These are phyloP conservation scores for Nixonia krombeini DNA, from an alignment of 1,140 invertebrate genomes.

Conservation along the genomic window DNA sequence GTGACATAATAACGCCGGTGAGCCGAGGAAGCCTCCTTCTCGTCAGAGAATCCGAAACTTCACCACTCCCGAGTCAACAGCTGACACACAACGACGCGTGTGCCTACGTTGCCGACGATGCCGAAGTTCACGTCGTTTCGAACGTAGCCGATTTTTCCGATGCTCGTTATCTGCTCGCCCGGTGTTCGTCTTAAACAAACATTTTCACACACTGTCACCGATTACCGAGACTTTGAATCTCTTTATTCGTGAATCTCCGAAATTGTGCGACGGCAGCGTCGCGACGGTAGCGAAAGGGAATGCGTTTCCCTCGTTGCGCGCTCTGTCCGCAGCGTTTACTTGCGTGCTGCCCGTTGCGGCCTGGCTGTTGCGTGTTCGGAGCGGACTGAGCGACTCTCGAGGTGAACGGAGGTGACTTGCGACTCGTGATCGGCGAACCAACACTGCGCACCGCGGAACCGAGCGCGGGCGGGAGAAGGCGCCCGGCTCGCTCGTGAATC, in stretches of 20 bases:
- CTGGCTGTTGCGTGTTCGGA: conserved; percentile 51
- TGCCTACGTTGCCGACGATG: too few species aligned
- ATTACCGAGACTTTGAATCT: too few species aligned
- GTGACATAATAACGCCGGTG: conserved; percentile 59
- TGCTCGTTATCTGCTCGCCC: too few species aligned
- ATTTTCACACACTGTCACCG: neutral
- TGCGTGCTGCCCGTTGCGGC: conserved; percentile 42
- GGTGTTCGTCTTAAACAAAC: too few species aligned
- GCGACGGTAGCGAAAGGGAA: neutral
- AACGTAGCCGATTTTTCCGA: too few species aligned
- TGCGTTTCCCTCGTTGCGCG: conserved; percentile 27
- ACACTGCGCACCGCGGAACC: conserved; percentile 27
- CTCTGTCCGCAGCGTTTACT: conserved; percentile 11
- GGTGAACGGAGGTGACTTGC: conserved; percentile 70
- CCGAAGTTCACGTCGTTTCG: too few species aligned
- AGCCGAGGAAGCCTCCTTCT: conserved; percentile 2
- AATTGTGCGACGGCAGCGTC: neutral
- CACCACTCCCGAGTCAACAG: too few species aligned
- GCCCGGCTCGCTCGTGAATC: conserved; percentile 44
- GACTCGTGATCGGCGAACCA: conserved; percentile 57
- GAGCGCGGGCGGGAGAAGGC: conserved; percentile 57
- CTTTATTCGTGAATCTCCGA: neutral
- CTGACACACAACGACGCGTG: too few species aligned
- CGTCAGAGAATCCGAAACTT: too few species aligned
- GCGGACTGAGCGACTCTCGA: conserved; percentile 55